Base-by-base conservation (phyloP, 2,888 invertebrate genomes). In the Chaetogeoica ovagalla region DNA sequence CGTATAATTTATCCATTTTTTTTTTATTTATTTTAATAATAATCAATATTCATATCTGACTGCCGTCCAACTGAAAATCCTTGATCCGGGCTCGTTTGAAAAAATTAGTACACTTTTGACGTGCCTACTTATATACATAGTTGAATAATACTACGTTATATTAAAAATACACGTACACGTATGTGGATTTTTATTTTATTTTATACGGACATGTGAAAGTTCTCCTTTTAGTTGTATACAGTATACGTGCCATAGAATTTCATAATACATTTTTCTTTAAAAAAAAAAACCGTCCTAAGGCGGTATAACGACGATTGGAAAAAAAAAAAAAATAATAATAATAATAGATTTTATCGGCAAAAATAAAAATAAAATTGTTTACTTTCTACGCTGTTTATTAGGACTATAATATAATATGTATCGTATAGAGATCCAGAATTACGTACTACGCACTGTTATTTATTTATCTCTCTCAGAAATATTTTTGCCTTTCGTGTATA, bases 311-410 rank as follows among this genome's bases (percentile, higher is more conserved):
- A 57, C 8, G 43, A 57, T 75, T 39, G 57, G 57, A 43, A 43
- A 43, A 43, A 43, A 43, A 17, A 17, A 21, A 21, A 65, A n/a
- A 8, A 65, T 43, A 30, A 30, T 30, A 30, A 30, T 30, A 30
- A 75, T 65, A 74, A 65, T 23, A 30, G 43, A 65, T 65, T 65
- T 21, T 65, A 52, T 63, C 37, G 21, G 9, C 9, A 7, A 52
- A 48, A 62, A 19, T 17, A 48, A 74, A 63, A 74, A 52, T 63
- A 74, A 63, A 74, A 52, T 63, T 74, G 55, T 66, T 59, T 43
- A 57, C 65, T 30, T 55, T 63, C 17, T 52, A 37, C 39, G 21
- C 23, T 37, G 15, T 65, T 63, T 74, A 43, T 55, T 21, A 55
- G 52, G 6, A n/a, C 11, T 62, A 62, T 48, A 62, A 19, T 39